Evolutionary conservation across 2,113 vertebrate genomes (phyloP).

Genomic region (Seriola aureovittata): DNA sequence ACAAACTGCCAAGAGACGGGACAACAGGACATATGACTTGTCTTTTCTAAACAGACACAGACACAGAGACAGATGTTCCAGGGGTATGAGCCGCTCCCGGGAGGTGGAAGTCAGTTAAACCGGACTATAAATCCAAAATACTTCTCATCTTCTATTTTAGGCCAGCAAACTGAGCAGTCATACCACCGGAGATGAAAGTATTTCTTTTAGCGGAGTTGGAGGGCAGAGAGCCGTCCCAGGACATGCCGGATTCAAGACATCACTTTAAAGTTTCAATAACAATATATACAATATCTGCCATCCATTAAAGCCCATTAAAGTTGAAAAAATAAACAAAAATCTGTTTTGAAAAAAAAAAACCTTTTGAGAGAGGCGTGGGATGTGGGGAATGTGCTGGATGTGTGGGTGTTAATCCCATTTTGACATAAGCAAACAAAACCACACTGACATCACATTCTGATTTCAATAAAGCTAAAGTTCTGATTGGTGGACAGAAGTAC

Average conservation of each 20-base stretch:
- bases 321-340: neutral
- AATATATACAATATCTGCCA: neutral
- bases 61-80: conserved; percentile 60
- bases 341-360: too few species aligned
- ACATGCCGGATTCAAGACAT: conserved; percentile 16
- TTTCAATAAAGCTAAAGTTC: too few species aligned
- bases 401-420: too few species aligned
- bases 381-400: too few species aligned
- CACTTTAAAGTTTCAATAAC: neutral
- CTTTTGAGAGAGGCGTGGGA: too few species aligned
- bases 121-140: conserved; percentile 48
- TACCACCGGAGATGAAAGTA: conserved; percentile 49
- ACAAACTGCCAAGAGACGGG: conserved; percentile 18
- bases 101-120: conserved; percentile 35
- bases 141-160: conserved; percentile 53
- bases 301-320: neutral
- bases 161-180: conserved; percentile 19
- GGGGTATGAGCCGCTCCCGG: conserved; percentile 23
- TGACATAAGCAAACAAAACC: too few species aligned
- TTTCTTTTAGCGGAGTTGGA: conserved; percentile 31
- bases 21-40: conserved; percentile 25
- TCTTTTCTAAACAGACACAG: conserved; percentile 50
- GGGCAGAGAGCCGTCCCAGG: conserved; percentile 7
- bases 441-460: too few species aligned
- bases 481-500: too few species aligned